Evolutionary conservation across 2,888 invertebrate species (phyloP), one percentile per base, ranked within the genome.

Genomic region (Hyppa rectilinea): DNA sequence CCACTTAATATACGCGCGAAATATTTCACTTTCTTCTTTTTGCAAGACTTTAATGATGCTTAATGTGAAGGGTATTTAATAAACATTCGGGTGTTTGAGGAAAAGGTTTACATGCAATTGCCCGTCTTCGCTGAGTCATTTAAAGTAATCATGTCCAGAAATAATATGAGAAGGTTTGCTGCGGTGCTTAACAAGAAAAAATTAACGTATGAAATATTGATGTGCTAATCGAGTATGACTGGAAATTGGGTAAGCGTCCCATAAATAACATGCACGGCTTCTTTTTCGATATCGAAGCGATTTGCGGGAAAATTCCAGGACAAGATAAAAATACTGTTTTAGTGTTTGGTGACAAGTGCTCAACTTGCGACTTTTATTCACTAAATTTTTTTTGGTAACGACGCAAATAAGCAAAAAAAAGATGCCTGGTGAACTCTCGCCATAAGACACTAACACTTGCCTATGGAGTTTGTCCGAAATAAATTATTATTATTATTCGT

Each of bases 1-100:
- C 80, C 84, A 86, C 82, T 84, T 84, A 82, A 86, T 85, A 67
- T 64, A 71, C 38, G 45, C 78, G 75, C 71, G 58, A 72, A 84
- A 79, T 79, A 69, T 69, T 79, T 50, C 50, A 47, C 55, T 49
- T 75, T 79, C 73, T 72, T 64, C 72, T 53, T 69, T 81, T 78
- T 71, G 55, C 62, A 65, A 52, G 55, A 53, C 65, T 62, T 64
- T 72, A 78, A 77, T 77, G 75, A 78, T 78, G 68, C 59, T 81
- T 80, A 78, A 82, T 79, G 80, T 69, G 75, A 80, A 82, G 82
- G 85, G 88, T 85, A 85, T 87, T 88, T 86, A 84, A 81, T 84
- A 85, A 85, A 83, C 81, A 75, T 86, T 85, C 63, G 60, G 56
- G 49, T 65, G 79, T 84, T 79, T 84, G 71, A 81, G 84, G 75